Conservation (phyloP, 2,113 vertebrate genomes). For the Notarius lentiginosus region DNA sequence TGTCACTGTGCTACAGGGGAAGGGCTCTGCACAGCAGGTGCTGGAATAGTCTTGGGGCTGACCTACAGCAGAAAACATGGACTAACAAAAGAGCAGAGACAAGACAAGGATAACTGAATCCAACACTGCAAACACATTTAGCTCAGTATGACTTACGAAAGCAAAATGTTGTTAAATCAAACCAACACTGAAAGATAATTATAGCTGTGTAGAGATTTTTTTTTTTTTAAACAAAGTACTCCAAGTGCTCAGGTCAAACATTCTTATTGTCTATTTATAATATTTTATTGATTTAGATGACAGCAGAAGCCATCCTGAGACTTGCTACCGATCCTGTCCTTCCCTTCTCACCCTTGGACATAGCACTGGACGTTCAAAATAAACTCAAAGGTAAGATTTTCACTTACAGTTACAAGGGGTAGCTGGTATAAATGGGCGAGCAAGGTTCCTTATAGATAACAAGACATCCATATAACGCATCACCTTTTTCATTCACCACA, state of each 20-base stretch:
- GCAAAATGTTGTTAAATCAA: neutral
- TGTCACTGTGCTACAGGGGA: conserved; percentile 19
- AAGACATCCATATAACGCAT: neutral
- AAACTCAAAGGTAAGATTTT: conserved; percentile 85
- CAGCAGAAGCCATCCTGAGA: conserved; percentile 84
- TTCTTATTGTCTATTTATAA: neutral
- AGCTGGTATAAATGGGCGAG: neutral
- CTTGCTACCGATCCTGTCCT: conserved; percentile 86
- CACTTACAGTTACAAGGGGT: neutral
- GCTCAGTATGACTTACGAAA: neutral
- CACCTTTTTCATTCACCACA: neutral
- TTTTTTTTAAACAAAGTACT: neutral
- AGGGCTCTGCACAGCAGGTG: conserved; percentile 1
- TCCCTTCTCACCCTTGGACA: conserved; percentile 88
- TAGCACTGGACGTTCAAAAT: conserved; percentile 89
- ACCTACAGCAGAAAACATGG: conserved; percentile 16
- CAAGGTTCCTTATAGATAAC: neutral
- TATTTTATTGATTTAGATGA: conserved; percentile 80
- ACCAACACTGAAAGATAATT: neutral
- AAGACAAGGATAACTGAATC: conserved; percentile 24
- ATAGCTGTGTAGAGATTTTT: neutral
- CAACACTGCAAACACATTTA: conserved; percentile 6
- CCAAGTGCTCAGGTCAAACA: neutral
- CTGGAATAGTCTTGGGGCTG: neutral
- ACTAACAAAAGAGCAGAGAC: conserved; percentile 2